phyloP scores from a whole-genome alignment of 2,888 invertebrate genomes.

The Brenthis hecate region DNA sequence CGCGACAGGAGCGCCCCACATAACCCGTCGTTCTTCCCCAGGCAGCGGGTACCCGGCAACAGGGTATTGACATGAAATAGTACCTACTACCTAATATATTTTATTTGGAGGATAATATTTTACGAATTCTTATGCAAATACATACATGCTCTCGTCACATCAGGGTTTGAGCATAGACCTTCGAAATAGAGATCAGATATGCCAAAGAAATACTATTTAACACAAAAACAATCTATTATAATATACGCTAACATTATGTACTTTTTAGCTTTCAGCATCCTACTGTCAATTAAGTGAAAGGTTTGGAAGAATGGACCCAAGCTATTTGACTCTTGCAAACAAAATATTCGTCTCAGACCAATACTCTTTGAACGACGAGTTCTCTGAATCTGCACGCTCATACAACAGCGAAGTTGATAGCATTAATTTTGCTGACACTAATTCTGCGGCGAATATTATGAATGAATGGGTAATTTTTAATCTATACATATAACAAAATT shows the following conservation, averaged over 20 bases:
- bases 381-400: constrained; percentile 40
- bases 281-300: constrained; percentile 47
- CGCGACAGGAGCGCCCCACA: no score
- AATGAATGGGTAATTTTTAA: constrained; percentile 24
- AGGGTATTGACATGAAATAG: no score
- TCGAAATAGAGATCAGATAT: no score
- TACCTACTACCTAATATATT: no score
- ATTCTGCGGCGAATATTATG: constrained; percentile 19
- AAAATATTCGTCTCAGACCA: constrained; percentile 51
- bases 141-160: no score
- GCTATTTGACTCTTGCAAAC: constrained; percentile 52
- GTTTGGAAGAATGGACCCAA: constrained; percentile 48
- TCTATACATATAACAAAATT: no score
- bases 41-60: no score
- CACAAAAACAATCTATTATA: neutral
- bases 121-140: no score
- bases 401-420: constrained; percentile 41
- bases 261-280: constrained; percentile 46
- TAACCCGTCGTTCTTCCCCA: no score
- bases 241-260: neutral
- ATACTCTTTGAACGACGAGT: constrained; percentile 44
- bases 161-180: no score
- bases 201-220: no score
- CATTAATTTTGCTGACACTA: constrained; percentile 15
- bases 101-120: no score